Evolutionary conservation across 2,888 invertebrate genomes (phyloP).

Genomic region (Caenorhabditis japonica): DNA sequence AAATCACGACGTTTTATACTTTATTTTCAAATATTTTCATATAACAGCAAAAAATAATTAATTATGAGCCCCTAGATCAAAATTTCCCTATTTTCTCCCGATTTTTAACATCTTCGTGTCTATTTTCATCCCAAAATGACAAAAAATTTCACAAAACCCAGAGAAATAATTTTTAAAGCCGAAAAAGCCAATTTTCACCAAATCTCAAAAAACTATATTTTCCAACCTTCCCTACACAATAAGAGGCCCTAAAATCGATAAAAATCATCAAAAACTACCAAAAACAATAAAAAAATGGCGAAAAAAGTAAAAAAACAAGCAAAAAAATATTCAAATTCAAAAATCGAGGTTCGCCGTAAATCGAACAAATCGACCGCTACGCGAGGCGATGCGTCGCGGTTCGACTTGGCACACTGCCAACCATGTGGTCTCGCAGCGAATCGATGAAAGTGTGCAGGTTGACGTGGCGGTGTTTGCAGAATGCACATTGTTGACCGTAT

Average conservation of each 20-base stretch:
- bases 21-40: too few relatives aligned
- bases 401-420: constrained; percentile 34
- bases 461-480: constrained; percentile 37
- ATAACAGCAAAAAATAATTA: constrained; percentile 2
- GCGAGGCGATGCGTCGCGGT: constrained; percentile 19
- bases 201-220: background rate
- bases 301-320: background rate
- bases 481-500: constrained; percentile 24
- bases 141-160: background rate
- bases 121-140: too few relatives aligned
- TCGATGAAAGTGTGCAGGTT: constrained; percentile 6
- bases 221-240: background rate
- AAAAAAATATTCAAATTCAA: constrained; percentile 12
- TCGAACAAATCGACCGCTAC: constrained; percentile 29
- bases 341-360: constrained; percentile 23
- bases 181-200: constrained; percentile 2
- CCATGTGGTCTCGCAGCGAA: constrained; percentile 38
- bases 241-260: background rate
- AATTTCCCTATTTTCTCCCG: too few relatives aligned
- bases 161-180: background rate
- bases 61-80: background rate
- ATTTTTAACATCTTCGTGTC: too few relatives aligned
- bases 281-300: background rate
- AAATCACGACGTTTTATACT: too few relatives aligned
- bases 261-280: background rate